Evolutionary conservation across 92 coral and sea anemone species (phyloP).

Genomic region (Micromussa lordhowensis): DNA sequence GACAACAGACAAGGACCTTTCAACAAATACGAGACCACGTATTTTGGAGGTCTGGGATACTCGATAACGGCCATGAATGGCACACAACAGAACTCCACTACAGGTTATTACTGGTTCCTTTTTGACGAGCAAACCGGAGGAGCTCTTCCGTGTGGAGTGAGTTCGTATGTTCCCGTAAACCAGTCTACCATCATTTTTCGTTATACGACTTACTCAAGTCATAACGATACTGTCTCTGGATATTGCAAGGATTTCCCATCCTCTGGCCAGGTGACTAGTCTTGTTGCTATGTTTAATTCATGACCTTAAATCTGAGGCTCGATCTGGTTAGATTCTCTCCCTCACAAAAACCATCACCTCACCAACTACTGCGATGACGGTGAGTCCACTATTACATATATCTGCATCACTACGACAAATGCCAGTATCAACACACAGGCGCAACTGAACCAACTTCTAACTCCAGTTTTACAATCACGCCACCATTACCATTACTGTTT

Average conservation of each 20-base stretch:
- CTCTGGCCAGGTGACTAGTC: not conserved
- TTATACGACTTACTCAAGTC: not conserved
- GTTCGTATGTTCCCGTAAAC: constrained; percentile 16
- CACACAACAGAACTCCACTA: not conserved
- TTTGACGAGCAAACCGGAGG: constrained; percentile 20
- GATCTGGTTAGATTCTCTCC: too few relatives aligned
- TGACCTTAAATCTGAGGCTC: not conserved
- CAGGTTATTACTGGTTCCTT: constrained; percentile 2
- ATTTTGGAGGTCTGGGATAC: constrained; percentile 8
- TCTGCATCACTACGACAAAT: too few relatives aligned
- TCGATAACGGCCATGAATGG: constrained; percentile 26
- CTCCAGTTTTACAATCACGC: too few relatives aligned
- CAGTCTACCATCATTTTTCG: constrained; percentile 26
- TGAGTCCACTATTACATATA: too few relatives aligned
- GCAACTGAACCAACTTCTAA: too few relatives aligned
- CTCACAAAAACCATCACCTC: too few relatives aligned
- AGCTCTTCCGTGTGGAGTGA: constrained; percentile 17
- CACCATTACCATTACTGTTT: too few relatives aligned
- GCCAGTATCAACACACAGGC: too few relatives aligned
- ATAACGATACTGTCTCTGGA: not conserved
- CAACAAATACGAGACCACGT: constrained; percentile 35
- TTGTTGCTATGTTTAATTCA: not conserved
- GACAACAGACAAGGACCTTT: constrained; percentile 26
- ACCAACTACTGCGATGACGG: too few relatives aligned
- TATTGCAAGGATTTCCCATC: not conserved